Conservation (phyloP, 2,113 vertebrate genomes). For the Hiodon alosoides region DNA sequence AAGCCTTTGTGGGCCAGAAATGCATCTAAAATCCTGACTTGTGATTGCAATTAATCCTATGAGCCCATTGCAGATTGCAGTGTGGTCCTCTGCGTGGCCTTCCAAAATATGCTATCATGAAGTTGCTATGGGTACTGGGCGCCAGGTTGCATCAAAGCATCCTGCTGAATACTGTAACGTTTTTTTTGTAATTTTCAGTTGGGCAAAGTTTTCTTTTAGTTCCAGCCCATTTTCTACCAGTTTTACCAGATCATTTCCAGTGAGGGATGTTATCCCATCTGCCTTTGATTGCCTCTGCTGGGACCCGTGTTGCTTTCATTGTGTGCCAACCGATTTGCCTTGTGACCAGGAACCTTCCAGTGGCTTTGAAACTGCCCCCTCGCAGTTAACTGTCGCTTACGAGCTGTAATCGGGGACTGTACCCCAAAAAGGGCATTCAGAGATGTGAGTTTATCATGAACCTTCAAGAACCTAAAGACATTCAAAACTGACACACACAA, state of each 20-base stretch:
- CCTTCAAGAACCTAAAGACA: no score
- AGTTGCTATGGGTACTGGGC: slow-evolving; percentile 1
- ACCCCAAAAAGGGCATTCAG: no score
- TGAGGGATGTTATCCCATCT: not conserved
- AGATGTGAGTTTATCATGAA: no score
- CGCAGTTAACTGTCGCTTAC: no score
- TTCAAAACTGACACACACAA: no score
- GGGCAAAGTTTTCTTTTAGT: no score
- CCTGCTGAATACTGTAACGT: not conserved
- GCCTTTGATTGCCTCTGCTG: not conserved
- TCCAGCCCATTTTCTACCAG: no score
- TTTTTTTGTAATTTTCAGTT: no score
- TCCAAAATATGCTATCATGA: not conserved
- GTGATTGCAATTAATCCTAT: not conserved
- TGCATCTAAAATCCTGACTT: slow-evolving; percentile 7
- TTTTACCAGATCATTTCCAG: no score
- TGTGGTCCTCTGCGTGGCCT: not conserved
- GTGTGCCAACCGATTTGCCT: not conserved
- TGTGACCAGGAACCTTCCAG: slow-evolving; percentile 28
- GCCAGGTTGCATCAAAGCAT: not conserved
- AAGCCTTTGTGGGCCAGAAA: slow-evolving; percentile 2
- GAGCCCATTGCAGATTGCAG: not conserved
- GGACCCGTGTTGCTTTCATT: not conserved
- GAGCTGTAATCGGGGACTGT: no score
- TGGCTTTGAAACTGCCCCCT: slow-evolving; percentile 11